Evolutionary conservation across 2,113 vertebrate species (phyloP).

Genomic region (Cololabis saira): DNA sequence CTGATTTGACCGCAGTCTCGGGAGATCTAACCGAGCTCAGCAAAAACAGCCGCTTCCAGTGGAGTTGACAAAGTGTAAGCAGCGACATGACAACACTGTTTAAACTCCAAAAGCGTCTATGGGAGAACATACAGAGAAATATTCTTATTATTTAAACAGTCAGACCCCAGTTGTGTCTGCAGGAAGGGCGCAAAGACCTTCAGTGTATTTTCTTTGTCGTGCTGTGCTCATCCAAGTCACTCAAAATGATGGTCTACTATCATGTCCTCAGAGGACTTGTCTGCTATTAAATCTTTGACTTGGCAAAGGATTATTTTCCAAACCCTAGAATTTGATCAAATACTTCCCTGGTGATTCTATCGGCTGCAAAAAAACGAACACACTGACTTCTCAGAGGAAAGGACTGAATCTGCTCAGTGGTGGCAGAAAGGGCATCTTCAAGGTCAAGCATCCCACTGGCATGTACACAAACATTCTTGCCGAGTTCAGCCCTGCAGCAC

Average conservation of each 20-base stretch:
- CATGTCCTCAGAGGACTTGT: neutral
- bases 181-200: neutral
- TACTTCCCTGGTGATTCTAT: neutral
- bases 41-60: too few relatives aligned
- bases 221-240: neutral
- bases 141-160: neutral
- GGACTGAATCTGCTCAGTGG: conserved; percentile 19
- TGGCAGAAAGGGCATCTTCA: conserved; percentile 42
- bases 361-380: neutral
- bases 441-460: conserved; percentile 29
- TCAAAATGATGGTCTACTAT: neutral
- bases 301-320: neutral
- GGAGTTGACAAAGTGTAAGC: too few relatives aligned
- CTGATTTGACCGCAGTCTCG: neutral
- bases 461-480: conserved; percentile 25
- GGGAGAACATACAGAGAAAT: neutral
- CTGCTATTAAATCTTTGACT: neutral
- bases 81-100: neutral
- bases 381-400: conserved; percentile 9
- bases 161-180: neutral
- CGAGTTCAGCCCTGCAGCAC: conserved; percentile 37
- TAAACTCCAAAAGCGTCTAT: conserved; percentile 1
- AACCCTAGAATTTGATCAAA: neutral
- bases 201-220: neutral
- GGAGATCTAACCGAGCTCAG: neutral